Conservation (phyloP, 2,797 vertebrate genomes). For the Micropoecilia bifurca region DNA sequence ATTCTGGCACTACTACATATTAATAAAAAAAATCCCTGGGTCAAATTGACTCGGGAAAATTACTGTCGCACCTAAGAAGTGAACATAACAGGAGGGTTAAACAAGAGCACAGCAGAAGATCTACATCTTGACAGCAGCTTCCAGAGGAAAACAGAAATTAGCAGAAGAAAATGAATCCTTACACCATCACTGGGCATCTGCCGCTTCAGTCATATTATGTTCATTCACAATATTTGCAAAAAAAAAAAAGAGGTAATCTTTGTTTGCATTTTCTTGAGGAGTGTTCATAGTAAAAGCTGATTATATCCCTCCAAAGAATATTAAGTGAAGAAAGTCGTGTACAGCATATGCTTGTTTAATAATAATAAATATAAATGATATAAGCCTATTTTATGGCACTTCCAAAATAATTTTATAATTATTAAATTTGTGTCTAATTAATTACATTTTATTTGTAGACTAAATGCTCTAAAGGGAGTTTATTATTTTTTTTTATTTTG, state of each 20-base stretch:
- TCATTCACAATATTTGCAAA: constrained; percentile 3
- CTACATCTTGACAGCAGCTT: constrained; percentile 34
- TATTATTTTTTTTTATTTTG: background rate
- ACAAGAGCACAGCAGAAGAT: constrained; percentile 42
- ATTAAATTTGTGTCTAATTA: constrained; percentile 7
- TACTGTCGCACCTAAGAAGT: too few species aligned
- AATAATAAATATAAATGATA: background rate
- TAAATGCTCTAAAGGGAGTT: constrained; percentile 5
- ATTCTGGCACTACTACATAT: too few species aligned
- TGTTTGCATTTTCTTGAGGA: constrained; percentile 16
- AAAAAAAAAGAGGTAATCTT: constrained; percentile 7
- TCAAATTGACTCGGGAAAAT: too few species aligned
- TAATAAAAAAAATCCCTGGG: too few species aligned
- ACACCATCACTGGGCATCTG: constrained; percentile 21
- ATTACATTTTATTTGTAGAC: constrained; percentile 20
- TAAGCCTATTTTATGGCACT: constrained; percentile 3
- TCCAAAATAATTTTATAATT: constrained; percentile 13
- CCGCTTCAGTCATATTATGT: constrained; percentile 12
- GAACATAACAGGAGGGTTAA: background rate
- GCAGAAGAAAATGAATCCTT: constrained; percentile 9
- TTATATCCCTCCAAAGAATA: background rate
- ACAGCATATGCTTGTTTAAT: constrained; percentile 6
- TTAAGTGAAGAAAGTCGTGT: background rate
- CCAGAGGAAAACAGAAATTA: constrained; percentile 6
- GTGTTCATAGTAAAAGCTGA: constrained; percentile 8